Evolutionary conservation across 2,113 vertebrate genomes (phyloP).

Genomic region (Cyphomyrus plagiostoma): DNA sequence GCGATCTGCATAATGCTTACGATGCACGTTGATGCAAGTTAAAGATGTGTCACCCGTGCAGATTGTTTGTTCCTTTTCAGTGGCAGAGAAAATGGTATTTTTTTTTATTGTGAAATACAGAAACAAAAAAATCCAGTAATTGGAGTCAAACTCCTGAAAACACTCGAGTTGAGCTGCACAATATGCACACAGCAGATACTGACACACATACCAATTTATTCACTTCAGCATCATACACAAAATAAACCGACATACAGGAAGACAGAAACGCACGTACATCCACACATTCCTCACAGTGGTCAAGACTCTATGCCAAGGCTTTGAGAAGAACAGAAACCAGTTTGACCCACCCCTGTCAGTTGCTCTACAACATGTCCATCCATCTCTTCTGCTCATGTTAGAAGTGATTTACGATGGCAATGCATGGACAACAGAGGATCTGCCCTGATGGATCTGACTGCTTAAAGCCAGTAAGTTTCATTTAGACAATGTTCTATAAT

Average conservation of each 20-base stretch:
- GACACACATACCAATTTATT: not conserved
- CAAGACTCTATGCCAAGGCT: not conserved
- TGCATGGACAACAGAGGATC: not conserved
- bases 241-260: not conserved
- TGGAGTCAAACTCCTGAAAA: not conserved
- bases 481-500: not conserved
- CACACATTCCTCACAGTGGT: not conserved
- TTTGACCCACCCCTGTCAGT: not conserved
- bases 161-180: not conserved
- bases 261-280: not conserved
- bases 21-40: slow-evolving; percentile 14
- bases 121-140: slow-evolving; percentile 10
- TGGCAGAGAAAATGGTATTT: not conserved
- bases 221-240: not conserved
- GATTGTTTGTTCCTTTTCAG: slow-evolving; percentile 1
- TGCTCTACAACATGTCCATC: not conserved
- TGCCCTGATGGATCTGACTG: not conserved
- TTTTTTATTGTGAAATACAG: not conserved
- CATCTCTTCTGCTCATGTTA: not conserved
- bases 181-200: not conserved
- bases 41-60: slow-evolving; percentile 3
- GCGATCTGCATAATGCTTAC: slow-evolving; percentile 13
- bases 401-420: not conserved
- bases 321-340: not conserved
- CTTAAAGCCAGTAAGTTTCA: not conserved